These are phyloP conservation scores for Pentalonia nigronervosa DNA, from an alignment of 1,140 invertebrate species.

Conservation along the genomic window DNA sequence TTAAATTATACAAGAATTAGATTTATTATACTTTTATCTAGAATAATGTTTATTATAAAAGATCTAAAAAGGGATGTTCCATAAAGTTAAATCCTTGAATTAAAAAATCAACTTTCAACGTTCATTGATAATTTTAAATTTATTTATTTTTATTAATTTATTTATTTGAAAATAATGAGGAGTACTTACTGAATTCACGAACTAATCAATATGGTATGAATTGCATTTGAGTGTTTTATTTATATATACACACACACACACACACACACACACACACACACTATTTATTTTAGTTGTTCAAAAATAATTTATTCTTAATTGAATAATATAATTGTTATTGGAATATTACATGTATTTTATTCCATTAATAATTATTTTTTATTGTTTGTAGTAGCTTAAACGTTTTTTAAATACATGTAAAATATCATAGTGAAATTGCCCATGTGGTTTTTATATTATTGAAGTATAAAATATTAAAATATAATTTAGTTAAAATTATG, in stretches of 20 bases:
- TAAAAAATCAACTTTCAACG: neutral
- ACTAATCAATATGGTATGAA: too few species aligned
- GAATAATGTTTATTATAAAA: neutral
- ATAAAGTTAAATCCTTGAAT: neutral
- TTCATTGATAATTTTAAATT: too few species aligned
- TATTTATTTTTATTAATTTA: too few species aligned
- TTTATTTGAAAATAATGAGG: too few species aligned
- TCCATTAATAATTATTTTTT: neutral
- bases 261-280: too few species aligned
- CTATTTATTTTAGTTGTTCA: too few species aligned
- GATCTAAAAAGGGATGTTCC: neutral
- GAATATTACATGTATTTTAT: neutral
- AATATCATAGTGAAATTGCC: neutral
- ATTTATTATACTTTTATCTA: neutral
- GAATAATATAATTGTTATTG: neutral
- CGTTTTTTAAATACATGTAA: neutral
- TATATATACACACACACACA: too few species aligned
- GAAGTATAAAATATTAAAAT: too few species aligned
- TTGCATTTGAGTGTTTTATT: too few species aligned
- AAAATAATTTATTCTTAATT: neutral
- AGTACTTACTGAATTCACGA: too few species aligned
- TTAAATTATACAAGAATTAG: neutral
- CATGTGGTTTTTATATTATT: too few species aligned
- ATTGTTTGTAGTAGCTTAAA: neutral
- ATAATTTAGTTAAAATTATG: too few species aligned